Percentiles rank a stretch among this genome's conserved stretches.
Conservation (phyloP, 23 tunicate genomes). For the Phallusia fumigata region DNA sequence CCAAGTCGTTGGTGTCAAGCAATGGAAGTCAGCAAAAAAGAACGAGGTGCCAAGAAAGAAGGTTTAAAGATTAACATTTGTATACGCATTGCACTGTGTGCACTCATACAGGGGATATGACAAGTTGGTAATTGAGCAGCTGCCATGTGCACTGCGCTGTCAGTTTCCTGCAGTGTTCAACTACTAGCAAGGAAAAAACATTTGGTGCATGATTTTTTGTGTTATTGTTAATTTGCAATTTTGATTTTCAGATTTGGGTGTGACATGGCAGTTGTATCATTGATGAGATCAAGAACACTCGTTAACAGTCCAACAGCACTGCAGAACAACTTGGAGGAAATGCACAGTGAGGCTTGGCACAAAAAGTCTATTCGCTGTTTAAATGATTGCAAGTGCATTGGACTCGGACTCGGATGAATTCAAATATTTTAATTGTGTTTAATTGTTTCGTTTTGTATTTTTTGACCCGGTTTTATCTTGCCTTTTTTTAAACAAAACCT, state of each 20-base stretch:
- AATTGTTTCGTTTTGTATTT: not conserved
- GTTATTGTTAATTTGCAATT: too few relatives aligned
- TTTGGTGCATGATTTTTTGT: too few relatives aligned
- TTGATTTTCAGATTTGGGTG: not conserved
- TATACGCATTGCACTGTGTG: too few relatives aligned
- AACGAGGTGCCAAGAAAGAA: too few relatives aligned
- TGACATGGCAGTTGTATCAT: not conserved
- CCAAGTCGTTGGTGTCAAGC: too few relatives aligned
- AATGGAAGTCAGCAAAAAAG: too few relatives aligned
- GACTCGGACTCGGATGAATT: too few relatives aligned
- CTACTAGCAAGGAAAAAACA: too few relatives aligned
- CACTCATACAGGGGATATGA: too few relatives aligned
- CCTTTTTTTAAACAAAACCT: too few relatives aligned
- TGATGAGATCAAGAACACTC: constrained; percentile 5
- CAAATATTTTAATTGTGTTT: not conserved
- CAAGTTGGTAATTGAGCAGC: not conserved
- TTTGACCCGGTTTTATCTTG: too few relatives aligned
- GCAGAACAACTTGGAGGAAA: not conserved
- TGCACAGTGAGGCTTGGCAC: constrained; percentile 12
- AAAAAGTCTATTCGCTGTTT: not conserved
- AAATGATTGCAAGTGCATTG: not conserved
- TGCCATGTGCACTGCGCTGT: not conserved
- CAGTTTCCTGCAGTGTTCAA: constrained; percentile 10
- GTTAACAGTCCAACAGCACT: constrained; percentile 28
- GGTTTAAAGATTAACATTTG: too few relatives aligned